Evolutionary conservation across 2,797 vertebrate genomes (phyloP).

Genomic region (Nothura maculosa): DNA sequence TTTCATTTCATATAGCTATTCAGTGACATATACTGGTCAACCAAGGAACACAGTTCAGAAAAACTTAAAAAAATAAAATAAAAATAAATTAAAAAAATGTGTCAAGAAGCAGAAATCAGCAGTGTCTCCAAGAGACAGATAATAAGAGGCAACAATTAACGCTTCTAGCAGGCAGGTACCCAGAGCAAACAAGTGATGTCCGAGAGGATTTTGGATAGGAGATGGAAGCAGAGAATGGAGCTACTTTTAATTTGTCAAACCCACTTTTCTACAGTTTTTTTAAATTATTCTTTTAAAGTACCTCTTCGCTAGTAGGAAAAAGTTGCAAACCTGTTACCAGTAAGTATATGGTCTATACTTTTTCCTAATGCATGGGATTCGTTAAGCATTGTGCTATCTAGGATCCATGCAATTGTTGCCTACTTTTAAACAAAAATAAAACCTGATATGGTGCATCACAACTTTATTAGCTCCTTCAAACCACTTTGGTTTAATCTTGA

Average conservation of each 20-base stretch:
- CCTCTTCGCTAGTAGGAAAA: neutral
- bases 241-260: neutral
- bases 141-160: neutral
- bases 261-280: neutral
- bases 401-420: neutral
- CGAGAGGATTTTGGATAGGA: neutral
- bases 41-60: fast-evolving
- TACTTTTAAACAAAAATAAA: neutral
- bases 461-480: neutral
- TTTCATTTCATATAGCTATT: neutral
- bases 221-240: neutral
- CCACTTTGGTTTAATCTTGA: neutral
- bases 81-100: too few species aligned
- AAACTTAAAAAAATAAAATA: neutral
- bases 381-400: fast-evolving
- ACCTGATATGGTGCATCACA: neutral
- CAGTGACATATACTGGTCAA: neutral
- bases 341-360: fast-evolving
- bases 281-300: neutral
- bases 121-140: neutral
- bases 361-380: neutral
- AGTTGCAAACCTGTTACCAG: neutral
- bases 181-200: neutral
- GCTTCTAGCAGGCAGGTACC: neutral
- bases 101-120: neutral